Base-by-base conservation (phyloP, 2,797 vertebrate genomes). In the Sparidentex hasta region DNA sequence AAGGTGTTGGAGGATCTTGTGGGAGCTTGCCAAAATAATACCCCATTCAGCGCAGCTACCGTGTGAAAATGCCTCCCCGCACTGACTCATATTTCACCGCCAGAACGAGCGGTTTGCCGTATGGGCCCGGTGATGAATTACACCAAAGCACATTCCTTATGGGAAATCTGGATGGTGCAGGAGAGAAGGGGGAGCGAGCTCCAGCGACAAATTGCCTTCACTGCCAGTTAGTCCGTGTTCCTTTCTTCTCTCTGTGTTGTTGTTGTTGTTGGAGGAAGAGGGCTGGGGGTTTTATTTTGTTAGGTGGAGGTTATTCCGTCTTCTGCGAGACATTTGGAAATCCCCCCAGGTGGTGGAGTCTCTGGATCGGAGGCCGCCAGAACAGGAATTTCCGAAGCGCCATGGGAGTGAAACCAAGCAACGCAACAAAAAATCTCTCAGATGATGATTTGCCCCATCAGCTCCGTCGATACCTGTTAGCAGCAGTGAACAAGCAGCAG, bases 191-290 rank as follows among this genome's bases (percentile, higher is more conserved):
- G 84, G 82, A 79, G 89, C 62, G 0, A 84, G 95, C 96, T 94
- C 92, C 93, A 94, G 95, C 95, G 94, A 94, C 95, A 95, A 93
- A 95, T 95, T 96, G 93, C 94, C 93, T 95, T 95, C 95, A 96
- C 93, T 95, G 96, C 92, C 95, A 95, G 95, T 95, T 96, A 95
- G 94, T 94, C 94, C 90, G 88, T 95, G 81, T 90, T 89, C 75
- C 81, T 89, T 88, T 92, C 95, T 96, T 93, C 92, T 95, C 93
- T 90, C 90, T 90, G 92, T 92, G 91, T 95, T 96, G 95, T 95
- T 89, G 91, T 94, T 96, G 96, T 94, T 92, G 83, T 74, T 56
- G 72, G 74, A 71, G 69, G 83, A 55, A 54, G 83, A 73, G 66
- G 62, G 64, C 27, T 33, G 48, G 78, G 82, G 83, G 62, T 27